Percentiles rank a stretch among this genome's conserved stretches.
Evolutionary conservation across 1,140 invertebrate genomes (phyloP).

Genomic region (Aphis gossypii): DNA sequence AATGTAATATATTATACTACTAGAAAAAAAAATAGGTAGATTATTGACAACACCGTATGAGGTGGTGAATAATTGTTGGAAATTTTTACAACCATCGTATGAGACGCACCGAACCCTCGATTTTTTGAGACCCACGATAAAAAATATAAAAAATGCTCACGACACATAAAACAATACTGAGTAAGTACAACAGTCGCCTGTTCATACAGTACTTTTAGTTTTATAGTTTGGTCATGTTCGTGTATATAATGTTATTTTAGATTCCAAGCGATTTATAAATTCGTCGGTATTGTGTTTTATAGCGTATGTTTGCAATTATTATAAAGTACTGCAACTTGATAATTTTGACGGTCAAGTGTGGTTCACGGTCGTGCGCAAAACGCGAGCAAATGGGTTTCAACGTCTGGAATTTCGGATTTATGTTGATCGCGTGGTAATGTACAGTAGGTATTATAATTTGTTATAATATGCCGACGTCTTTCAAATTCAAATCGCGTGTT

Average conservation of each 20-base stretch:
- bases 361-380: background rate
- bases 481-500: background rate
- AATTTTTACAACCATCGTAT: background rate
- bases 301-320: background rate
- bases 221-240: background rate
- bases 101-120: background rate
- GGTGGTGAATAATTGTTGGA: background rate
- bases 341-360: slow-evolving; percentile 2
- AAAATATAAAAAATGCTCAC: background rate
- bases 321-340: background rate
- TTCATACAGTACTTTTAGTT: background rate
- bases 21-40: no score
- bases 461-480: background rate
- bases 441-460: background rate
- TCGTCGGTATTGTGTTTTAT: background rate
- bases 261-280: background rate
- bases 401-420: slow-evolving; percentile 14
- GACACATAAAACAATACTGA: background rate
- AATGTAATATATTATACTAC: background rate
- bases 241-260: background rate
- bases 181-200: background rate
- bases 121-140: background rate
- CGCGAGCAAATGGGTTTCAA: background rate
- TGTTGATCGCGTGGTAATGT: background rate
- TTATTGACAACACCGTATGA: background rate